Percentiles rank a stretch among this genome's conserved stretches.
These are phyloP conservation scores for Corapipo altera DNA, from an alignment of 2,113 vertebrate species.

Conservation along the genomic window DNA sequence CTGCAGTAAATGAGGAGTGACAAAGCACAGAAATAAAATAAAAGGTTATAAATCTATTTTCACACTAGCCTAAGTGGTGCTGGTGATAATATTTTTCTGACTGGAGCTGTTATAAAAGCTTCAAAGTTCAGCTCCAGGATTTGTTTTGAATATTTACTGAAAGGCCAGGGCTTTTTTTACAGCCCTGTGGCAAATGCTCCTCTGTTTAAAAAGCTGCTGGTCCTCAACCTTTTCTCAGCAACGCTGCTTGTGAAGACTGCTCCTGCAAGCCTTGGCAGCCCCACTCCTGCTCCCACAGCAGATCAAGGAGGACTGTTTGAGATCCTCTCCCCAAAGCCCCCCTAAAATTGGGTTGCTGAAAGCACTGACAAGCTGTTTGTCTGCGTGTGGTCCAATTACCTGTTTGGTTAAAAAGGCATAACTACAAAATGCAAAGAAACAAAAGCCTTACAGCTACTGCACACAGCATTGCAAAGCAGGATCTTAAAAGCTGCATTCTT, in stretches of 20 bases:
- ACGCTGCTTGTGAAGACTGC: background rate
- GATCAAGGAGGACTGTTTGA: background rate
- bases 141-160: constrained; percentile 60
- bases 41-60: constrained; percentile 57
- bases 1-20: constrained; percentile 61
- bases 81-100: constrained; percentile 48
- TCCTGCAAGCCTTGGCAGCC: background rate
- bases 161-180: background rate
- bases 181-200: background rate
- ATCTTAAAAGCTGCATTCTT: constrained; percentile 6
- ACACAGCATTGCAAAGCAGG: background rate
- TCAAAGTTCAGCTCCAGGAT: constrained; percentile 31
- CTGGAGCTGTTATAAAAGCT: constrained; percentile 2
- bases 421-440: background rate
- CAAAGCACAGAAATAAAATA: constrained; percentile 57
- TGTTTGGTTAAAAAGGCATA: background rate
- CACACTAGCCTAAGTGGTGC: background rate
- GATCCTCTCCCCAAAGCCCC: background rate
- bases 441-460: background rate
- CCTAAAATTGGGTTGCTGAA: background rate
- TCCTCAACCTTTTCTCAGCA: constrained; percentile 18
- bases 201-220: background rate
- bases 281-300: background rate
- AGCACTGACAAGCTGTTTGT: background rate
- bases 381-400: background rate